Base-by-base conservation (phyloP, 2,888 invertebrate species). In the Parnassius mnemosyne region DNA sequence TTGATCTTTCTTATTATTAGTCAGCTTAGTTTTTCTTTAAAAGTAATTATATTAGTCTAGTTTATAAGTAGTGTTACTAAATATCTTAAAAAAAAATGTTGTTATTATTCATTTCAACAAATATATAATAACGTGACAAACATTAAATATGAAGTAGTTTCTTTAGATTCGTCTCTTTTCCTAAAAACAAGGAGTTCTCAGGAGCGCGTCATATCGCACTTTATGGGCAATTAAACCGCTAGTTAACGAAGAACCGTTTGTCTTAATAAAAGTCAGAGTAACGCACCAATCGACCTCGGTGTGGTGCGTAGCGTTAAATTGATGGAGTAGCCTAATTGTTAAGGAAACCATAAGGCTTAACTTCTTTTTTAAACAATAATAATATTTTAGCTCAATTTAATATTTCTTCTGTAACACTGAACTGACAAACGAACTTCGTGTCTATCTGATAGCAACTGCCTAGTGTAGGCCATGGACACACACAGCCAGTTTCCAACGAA, bases 221-320 rank as follows among this genome's bases (percentile, higher is more conserved):
- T 81, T 78, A 85, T 80, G 70, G 80, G 76, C 83, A 80, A 84
- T 84, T 85, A 84, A 76, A 78, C 67, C 70, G 72, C 71, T 76
- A 75, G 80, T 80, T 83, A 78, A 77, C 76, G 71, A 74, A 76
- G 75, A 71, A 73, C 73, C 72, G 77, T 85, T 80, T 80, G 78
- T 85, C 85, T 83, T 80, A 80, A 85, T 85, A 83, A 85, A 81
- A 70, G 67, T 71, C 61, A 58, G 54, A 12, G 54, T 63, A 62
- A 65, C 61, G 51, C 60, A 53, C 56, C 60, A 52, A 60, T 53
- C 54, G 60, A 59, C 57, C 55, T 43, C 52, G 34, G 41, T 49
- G 52, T 41, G 34, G n/a, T 51, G n/a, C 2, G 41, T 49, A 12
- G 16, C 53, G 10, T 56, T 46, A 44, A 62, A 60, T 62, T 57